Evolutionary conservation across 2,797 vertebrate species (phyloP).

Genomic region (Gobionotothen gibberifrons): DNA sequence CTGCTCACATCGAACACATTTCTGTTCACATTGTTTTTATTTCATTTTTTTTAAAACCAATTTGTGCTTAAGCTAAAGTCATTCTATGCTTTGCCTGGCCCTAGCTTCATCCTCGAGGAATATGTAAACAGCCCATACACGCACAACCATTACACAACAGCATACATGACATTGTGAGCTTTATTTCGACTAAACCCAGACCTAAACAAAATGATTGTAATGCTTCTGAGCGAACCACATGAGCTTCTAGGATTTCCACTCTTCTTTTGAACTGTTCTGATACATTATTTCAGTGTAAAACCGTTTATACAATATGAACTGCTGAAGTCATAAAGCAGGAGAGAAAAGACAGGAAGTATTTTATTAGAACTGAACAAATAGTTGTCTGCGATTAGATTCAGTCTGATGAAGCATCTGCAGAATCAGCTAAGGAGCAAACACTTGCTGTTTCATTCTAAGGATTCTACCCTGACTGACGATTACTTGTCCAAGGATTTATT

Average conservation of each 20-base stretch:
- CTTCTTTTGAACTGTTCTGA: background rate
- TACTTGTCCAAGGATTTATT: background rate
- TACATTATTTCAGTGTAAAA: background rate
- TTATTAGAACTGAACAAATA: background rate
- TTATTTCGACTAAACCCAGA: background rate
- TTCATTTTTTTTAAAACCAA: background rate
- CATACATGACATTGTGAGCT: background rate
- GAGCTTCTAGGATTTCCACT: background rate
- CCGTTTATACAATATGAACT: no score
- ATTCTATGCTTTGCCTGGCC: background rate
- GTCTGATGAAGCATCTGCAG: background rate
- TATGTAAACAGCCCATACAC: background rate
- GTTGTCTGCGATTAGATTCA: conserved; percentile 11
- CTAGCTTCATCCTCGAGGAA: background rate
- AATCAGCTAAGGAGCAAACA: background rate
- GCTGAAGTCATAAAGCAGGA: background rate
- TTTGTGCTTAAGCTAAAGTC: background rate
- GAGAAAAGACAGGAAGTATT: background rate
- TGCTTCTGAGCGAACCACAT: background rate
- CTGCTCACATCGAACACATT: background rate
- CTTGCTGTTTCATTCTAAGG: background rate
- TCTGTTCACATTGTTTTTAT: background rate
- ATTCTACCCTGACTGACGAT: conserved; percentile 24
- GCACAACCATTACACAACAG: background rate
- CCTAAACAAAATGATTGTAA: background rate